Evolutionary conservation across 92 coral and sea anemone species (phyloP).

Genomic region (Hydrozoanthus gracilis): DNA sequence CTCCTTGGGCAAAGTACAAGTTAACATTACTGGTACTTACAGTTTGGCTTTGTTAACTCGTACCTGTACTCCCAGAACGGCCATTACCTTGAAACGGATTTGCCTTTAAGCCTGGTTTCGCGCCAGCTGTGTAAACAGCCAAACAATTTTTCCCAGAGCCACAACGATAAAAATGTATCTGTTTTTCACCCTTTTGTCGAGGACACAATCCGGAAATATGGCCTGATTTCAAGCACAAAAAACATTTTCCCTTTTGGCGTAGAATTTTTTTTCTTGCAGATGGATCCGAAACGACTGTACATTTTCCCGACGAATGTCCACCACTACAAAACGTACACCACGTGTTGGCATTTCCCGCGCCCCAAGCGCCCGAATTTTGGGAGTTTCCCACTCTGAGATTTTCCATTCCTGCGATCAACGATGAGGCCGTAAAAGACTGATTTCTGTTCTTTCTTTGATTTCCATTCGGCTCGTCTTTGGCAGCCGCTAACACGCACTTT

Average conservation of each 20-base stretch:
- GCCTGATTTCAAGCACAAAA: slow-evolving; percentile 1
- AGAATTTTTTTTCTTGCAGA: background rate
- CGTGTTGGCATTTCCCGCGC: background rate
- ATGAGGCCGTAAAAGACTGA: background rate
- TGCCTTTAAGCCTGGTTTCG: background rate
- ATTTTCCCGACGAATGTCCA: slow-evolving; percentile 6
- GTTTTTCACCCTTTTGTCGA: background rate
- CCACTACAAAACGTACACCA: slow-evolving; percentile 37
- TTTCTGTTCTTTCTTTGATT: background rate
- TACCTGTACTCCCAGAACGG: background rate
- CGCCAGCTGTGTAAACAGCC: slow-evolving; percentile 5
- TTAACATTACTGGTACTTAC: slow-evolving; percentile 20
- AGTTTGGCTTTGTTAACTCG: slow-evolving; percentile 1
- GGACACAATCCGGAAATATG: slow-evolving; percentile 3
- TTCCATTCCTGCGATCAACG: background rate
- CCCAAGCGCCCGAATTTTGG: background rate
- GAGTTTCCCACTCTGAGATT: background rate
- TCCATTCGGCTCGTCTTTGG: background rate
- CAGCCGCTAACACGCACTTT: slow-evolving; percentile 45
- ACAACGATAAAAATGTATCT: slow-evolving; percentile 22
- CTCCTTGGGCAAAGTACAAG: background rate
- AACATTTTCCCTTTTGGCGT: slow-evolving; percentile 35
- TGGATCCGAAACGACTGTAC: background rate
- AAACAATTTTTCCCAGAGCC: slow-evolving; percentile 9
- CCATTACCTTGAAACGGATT: background rate